Base-by-base conservation (phyloP, 2,888 invertebrate genomes). In the Villa cingulata region DNA sequence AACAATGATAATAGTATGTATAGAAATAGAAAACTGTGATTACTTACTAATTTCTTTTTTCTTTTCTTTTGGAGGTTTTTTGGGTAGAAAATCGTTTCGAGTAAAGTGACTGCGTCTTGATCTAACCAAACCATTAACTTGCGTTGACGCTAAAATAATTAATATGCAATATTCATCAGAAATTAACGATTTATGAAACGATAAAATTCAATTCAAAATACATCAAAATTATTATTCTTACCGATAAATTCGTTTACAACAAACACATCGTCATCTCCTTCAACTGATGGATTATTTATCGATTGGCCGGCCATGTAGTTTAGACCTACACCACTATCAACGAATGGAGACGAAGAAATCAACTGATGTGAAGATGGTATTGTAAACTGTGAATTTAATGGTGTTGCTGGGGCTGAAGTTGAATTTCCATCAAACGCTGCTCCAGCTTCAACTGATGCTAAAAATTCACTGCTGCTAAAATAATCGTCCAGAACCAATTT, bases 401-500 rank as follows among this genome's bases (percentile, higher is more conserved):
- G 60, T n/a, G 63, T 63, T 53, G 65, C 56, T 27, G 67, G 67
- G 27, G 65, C 66, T 17, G 62, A 61, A 23, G 67, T 63, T 23
- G 65, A 60, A 12, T 60, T 62, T 16, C 64, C 65, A 57, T 69
- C 69, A 50, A 67, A 66, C 15, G 67, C 63, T 36, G 63, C 65
- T 38, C 67, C 66, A 37, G 66, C 69, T 53, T 70, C 70, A 20
- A 66, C 61, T 27, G 69, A 66, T 45, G 68, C 68, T 54, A 69
- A 58, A 57, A 70, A 70, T 50, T 70, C 66, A 16, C 65, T 66
- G 56, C 67, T 69, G 54, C 68, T 68, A 42, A 90, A 90, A 69
- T 86, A 86, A 69, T 89, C 88, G 65, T 90, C 90, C 59, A 91
- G 72, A 56, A 89, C 83, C 59, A 89, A 72, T 71, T 90, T 90